Evolutionary conservation across 2,797 vertebrate species (phyloP), one percentile per base, ranked within the genome.

Genomic region (Brachymystax lenok): DNA sequence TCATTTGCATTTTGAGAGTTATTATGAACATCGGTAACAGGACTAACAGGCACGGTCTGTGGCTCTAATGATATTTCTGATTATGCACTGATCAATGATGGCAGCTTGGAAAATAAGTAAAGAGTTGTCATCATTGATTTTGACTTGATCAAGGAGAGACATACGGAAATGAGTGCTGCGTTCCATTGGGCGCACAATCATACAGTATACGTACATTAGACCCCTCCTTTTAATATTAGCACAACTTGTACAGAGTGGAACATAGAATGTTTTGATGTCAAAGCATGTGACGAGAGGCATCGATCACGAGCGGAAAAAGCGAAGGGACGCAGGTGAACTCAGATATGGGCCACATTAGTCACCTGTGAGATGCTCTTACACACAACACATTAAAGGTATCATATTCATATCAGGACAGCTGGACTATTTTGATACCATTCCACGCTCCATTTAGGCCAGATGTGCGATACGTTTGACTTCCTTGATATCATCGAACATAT

Each of bases 1-100:
- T 90, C 86, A 94, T 94, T 94, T 93, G 91, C 92, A 94, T 94
- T 91, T 91, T 89, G 83, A 86, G 90, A 91, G 88, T 90, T 91
- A 92, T 92, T 91, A 93, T 80, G 82, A 79, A 85, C 79, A 71
- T 12, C 76, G 80, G 85, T 90, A 91, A 90, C 88, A 74, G 89
- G 90, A 86, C 87, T 85, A 91, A 90, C 87, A 83, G 91, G 86
- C 87, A 76, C 86, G 87, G 84, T 88, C 88, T 74, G 82, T 52
- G 86, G 87, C 73, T 85, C 88, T 93, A 93, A 93, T 93, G 91
- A 93, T 91, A 88, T 91, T 93, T 92, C 86, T 93, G 92, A 94
- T 94, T 94, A 93, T 83, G 64, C 87, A 85, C 83, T 83, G 87
- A 88, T 91, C 90, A 88, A 86, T 77, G 77, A 73, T 87, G 83